These are phyloP conservation scores for Rhopalosiphum nymphaeae DNA, from an alignment of 2,888 invertebrate species.

Conservation along the genomic window DNA sequence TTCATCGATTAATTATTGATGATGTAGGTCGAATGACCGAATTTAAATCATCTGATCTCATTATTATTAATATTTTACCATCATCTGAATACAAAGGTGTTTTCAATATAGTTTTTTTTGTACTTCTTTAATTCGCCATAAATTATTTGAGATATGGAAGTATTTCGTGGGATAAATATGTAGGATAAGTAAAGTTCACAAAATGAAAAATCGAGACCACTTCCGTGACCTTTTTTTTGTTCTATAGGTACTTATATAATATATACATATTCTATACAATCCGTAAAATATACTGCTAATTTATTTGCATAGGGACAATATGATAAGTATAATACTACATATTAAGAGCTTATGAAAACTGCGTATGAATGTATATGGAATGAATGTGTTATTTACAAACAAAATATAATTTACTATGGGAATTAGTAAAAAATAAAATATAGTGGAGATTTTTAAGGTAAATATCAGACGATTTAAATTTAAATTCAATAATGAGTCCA, in stretches of 20 bases:
- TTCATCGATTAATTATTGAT: constrained; percentile 37
- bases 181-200: not conserved
- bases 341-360: not conserved
- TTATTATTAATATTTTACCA: constrained; percentile 1
- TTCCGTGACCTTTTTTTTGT: not conserved
- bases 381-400: not conserved
- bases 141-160: not conserved
- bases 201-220: not conserved
- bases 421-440: not conserved
- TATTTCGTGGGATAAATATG: not conserved
- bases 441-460: not conserved
- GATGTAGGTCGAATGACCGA: constrained; percentile 7
- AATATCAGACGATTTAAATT: not conserved
- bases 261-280: not conserved
- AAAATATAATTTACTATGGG: not conserved
- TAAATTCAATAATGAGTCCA: not conserved
- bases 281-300: not conserved
- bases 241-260: not conserved
- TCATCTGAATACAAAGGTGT: not conserved
- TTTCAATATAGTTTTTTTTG: not conserved
- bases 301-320: not conserved
- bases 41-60: constrained; percentile 25
- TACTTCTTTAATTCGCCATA: not conserved
- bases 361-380: not conserved
- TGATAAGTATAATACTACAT: not conserved